Percentiles rank a stretch among this genome's conserved stretches.
phyloP scores from a whole-genome alignment of 53 echinoderm and acorn worm species.

The Apostichopus leukothele region DNA sequence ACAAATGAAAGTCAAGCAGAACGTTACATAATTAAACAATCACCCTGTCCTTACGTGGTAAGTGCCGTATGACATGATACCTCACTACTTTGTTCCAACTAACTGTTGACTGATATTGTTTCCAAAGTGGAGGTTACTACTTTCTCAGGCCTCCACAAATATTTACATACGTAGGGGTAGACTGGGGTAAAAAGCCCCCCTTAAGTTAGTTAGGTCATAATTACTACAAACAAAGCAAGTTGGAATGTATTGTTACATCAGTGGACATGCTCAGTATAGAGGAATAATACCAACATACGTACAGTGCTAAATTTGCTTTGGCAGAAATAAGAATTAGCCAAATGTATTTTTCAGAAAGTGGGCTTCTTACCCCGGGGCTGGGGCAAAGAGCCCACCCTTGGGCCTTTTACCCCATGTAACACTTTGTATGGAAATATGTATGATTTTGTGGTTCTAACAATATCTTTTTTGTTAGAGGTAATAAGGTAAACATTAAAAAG shows the following conservation, averaged over 20 bases:
- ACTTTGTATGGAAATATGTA: slow-evolving; percentile 34
- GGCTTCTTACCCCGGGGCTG: slow-evolving; percentile 26
- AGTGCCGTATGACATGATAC: too few species aligned
- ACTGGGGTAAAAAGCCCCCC: slow-evolving; percentile 20
- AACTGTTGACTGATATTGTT: too few species aligned
- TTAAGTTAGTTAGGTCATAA: slow-evolving; percentile 17
- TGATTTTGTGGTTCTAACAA: slow-evolving; percentile 35
- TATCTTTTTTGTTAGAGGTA: slow-evolving; percentile 33
- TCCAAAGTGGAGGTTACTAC: too few species aligned
- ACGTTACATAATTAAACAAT: too few species aligned
- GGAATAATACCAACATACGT: slow-evolving; percentile 10
- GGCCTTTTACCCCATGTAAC: slow-evolving; percentile 5
- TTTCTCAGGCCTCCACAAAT: too few species aligned
- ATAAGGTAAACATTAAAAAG: slow-evolving; percentile 44
- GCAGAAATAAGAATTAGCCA: slow-evolving; percentile 4
- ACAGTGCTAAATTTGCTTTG: slow-evolving; percentile 26
- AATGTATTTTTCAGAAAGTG: slow-evolving; percentile 16
- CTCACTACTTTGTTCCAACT: too few species aligned
- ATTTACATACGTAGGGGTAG: not conserved
- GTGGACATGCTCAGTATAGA: slow-evolving; percentile 29
- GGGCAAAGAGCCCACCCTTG: slow-evolving; percentile 20
- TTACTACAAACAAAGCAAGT: slow-evolving; percentile 39
- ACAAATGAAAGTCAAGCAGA: too few species aligned
- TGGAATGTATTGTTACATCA: slow-evolving; percentile 37
- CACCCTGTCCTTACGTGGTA: too few species aligned